Evolutionary conservation across 2,113 vertebrate genomes (phyloP).

Genomic region (Mesoclemmys tuberculata): DNA sequence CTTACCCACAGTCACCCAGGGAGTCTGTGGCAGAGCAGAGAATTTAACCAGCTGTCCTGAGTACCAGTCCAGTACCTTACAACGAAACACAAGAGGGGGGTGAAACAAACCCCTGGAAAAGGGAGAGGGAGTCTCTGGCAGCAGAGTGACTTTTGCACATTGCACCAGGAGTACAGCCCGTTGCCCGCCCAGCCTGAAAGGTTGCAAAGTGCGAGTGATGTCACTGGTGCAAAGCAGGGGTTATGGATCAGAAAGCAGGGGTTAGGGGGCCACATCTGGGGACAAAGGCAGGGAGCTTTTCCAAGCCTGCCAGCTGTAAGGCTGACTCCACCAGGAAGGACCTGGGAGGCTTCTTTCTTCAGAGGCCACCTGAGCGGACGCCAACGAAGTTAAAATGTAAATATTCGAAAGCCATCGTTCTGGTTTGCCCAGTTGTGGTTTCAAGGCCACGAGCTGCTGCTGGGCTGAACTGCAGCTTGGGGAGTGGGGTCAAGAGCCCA

Average conservation of each 20-base stretch:
- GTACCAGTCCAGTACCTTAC: not conserved
- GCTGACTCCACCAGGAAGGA: not conserved
- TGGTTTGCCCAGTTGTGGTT: not conserved
- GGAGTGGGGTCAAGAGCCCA: not conserved
- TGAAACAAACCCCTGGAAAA: rapidly evolving
- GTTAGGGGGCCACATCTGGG: not conserved
- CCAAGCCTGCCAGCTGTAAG: not conserved
- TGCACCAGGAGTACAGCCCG: not conserved
- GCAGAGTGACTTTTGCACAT: not conserved
- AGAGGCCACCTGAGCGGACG: rapidly evolving
- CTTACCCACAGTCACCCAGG: no score
- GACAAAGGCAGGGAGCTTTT: not conserved
- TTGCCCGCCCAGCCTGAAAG: not conserved
- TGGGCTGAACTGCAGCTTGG: not conserved
- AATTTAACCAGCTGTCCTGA: no score
- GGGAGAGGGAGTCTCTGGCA: not conserved
- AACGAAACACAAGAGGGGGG: not conserved
- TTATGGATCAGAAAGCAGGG: no score
- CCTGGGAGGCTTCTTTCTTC: not conserved
- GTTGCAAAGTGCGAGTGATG: not conserved
- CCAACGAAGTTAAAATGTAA: not conserved
- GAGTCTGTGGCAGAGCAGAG: not conserved
- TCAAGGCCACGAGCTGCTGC: not conserved
- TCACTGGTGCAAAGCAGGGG: not conserved
- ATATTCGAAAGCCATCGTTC: not conserved